Percentiles rank a stretch among this genome's conserved stretches.
Evolutionary conservation across 2,888 invertebrate species (phyloP).

Genomic region (Pterostichus niger): DNA sequence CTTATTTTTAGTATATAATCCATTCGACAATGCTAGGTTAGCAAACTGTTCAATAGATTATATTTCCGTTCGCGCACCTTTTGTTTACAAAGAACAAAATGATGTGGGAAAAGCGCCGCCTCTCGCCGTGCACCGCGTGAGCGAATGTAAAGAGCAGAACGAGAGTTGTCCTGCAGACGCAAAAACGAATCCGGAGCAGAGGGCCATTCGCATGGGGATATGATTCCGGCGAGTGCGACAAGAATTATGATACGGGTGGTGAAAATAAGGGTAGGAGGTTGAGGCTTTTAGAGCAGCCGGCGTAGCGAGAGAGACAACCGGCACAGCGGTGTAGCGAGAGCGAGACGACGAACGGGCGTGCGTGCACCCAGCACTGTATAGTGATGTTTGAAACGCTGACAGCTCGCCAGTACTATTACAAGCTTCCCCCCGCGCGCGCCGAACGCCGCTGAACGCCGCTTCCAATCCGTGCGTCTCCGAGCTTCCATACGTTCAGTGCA

Average conservation of each 20-base stretch:
- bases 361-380: slow-evolving; percentile 75
- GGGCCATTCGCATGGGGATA: slow-evolving; percentile 33
- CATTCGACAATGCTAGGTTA: too few species aligned
- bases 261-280: slow-evolving; percentile 76
- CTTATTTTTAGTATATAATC: too few species aligned
- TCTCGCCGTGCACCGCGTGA: too few species aligned
- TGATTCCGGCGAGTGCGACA: slow-evolving; percentile 49
- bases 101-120: too few species aligned
- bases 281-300: slow-evolving; percentile 74
- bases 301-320: slow-evolving; percentile 70
- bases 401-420: slow-evolving; percentile 77
- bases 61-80: too few species aligned
- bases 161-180: not conserved
- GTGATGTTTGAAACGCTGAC: slow-evolving; percentile 79
- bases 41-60: too few species aligned
- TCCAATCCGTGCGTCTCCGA: too few species aligned
- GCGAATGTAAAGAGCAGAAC: too few species aligned
- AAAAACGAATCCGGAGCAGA: slow-evolving; percentile 21
- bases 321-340: slow-evolving; percentile 65
- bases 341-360: slow-evolving; percentile 73
- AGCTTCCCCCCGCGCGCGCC: slow-evolving; percentile 74
- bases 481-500: slow-evolving; percentile 68
- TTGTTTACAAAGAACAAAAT: too few species aligned
- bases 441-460: slow-evolving; percentile 75
- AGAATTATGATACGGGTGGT: slow-evolving; percentile 75